phyloP scores from a whole-genome alignment of 1,140 invertebrate genomes.

The Dreissena rostriformis region DNA sequence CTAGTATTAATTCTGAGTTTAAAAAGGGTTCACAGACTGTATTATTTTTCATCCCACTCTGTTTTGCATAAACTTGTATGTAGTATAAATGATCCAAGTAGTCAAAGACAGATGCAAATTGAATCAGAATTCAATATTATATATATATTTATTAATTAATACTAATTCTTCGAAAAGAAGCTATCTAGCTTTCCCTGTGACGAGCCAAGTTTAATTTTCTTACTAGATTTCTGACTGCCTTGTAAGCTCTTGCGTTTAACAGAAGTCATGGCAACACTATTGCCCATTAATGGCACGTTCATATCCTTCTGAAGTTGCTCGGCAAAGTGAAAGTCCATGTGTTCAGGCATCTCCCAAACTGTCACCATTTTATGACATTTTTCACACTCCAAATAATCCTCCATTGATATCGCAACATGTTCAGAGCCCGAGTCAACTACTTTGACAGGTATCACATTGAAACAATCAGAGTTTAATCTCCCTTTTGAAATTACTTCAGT shows the following conservation, averaged over 20 bases:
- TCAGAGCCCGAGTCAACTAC: neutral
- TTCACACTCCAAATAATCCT: conserved; percentile 74
- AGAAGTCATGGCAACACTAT: neutral
- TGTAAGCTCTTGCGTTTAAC: conserved; percentile 27
- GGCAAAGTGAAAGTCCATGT: conserved; percentile 81
- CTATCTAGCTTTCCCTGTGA: conserved; percentile 34
- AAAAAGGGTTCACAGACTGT: no score
- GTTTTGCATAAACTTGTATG: no score
- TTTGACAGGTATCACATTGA: conserved; percentile 3
- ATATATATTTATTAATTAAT: no score
- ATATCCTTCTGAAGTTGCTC: conserved; percentile 75
- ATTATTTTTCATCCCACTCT: no score
- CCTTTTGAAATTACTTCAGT: neutral
- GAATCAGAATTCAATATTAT: no score
- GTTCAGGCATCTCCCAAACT: conserved; percentile 81
- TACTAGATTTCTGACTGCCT: conserved; percentile 17
- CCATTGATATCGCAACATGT: neutral
- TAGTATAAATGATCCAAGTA: no score
- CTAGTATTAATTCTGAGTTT: no score
- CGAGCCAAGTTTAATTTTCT: conserved; percentile 20
- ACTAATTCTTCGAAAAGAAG: conserved; percentile 24
- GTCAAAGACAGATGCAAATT: no score
- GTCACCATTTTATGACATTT: conserved; percentile 77
- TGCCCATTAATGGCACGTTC: neutral
- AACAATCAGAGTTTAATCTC: neutral